Conservation (phyloP, 2,888 invertebrate species). For the Hermodice carunculata region DNA sequence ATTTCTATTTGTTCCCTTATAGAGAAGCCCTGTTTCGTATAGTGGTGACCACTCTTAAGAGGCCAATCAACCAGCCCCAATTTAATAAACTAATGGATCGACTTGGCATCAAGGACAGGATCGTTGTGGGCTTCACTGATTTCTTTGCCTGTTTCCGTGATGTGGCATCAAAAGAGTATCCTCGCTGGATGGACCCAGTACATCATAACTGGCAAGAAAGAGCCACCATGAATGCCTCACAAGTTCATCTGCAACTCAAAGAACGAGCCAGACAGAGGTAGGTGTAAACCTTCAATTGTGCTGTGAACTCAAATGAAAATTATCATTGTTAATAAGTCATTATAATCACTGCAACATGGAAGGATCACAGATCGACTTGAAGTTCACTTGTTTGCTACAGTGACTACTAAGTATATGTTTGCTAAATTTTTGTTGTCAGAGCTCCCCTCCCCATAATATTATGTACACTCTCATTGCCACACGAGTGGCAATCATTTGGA, state of each 20-base stretch:
- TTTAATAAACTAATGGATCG: slow-evolving; percentile 57
- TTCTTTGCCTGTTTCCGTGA: slow-evolving; percentile 63
- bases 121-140: slow-evolving; percentile 59
- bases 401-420: too few relatives aligned
- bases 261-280: slow-evolving; percentile 66
- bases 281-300: too few relatives aligned
- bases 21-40: slow-evolving; percentile 66
- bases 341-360: background rate
- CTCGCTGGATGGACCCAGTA: slow-evolving; percentile 66
- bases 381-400: too few relatives aligned
- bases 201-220: slow-evolving; percentile 53
- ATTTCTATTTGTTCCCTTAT: slow-evolving; percentile 19
- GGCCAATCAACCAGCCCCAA: slow-evolving; percentile 50
- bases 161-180: slow-evolving; percentile 48
- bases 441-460: too few relatives aligned
- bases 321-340: background rate
- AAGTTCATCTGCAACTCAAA: slow-evolving; percentile 64
- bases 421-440: too few relatives aligned
- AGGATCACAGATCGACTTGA: too few relatives aligned
- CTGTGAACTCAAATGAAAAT: background rate
- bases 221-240: slow-evolving; percentile 55
- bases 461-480: too few relatives aligned
- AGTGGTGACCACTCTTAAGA: slow-evolving; percentile 55
- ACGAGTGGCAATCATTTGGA: too few relatives aligned
- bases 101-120: slow-evolving; percentile 6